Percentiles rank a stretch among this genome's conserved stretches.
These are phyloP conservation scores for Enteromius viviparus DNA, from an alignment of 2,797 vertebrate genomes.

Conservation along the genomic window DNA sequence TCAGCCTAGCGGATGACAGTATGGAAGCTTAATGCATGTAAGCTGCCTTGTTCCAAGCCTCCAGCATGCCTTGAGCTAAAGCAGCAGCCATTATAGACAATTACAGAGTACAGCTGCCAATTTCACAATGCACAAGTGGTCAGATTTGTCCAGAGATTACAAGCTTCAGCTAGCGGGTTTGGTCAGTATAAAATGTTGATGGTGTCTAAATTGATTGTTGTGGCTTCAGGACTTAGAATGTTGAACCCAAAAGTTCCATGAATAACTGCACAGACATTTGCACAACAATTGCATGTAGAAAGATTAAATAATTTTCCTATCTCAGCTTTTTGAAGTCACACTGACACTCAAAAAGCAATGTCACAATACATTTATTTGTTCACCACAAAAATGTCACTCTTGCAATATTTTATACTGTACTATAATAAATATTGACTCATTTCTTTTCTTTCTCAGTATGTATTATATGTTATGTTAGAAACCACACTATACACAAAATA, in stretches of 20 bases:
- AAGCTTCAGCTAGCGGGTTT: neutral
- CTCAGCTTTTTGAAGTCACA: neutral
- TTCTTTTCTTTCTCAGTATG: neutral
- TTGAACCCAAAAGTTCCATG: neutral
- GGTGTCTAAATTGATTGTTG: conserved; percentile 17
- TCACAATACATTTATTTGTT: neutral
- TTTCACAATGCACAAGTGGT: conserved; percentile 28
- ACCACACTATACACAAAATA: neutral
- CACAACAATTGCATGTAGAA: neutral
- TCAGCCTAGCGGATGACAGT: conserved; percentile 30
- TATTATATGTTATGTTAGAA: neutral
- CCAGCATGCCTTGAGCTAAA: conserved; percentile 10
- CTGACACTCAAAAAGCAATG: neutral
- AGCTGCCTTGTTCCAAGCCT: conserved; percentile 4
- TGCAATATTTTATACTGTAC: neutral
- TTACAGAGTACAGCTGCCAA: conserved; percentile 28
- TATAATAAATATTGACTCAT: neutral
- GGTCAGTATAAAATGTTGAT: neutral
- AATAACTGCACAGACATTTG: neutral
- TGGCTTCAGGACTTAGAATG: neutral
- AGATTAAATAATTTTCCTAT: neutral
- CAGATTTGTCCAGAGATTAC: conserved; percentile 39
- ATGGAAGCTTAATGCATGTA: conserved; percentile 39
- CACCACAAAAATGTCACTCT: neutral
- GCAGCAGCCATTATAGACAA: conserved; percentile 34